Evolutionary conservation across 2,797 vertebrate species (phyloP), one percentile per base, ranked within the genome.

Genomic region (Alauda arvensis): DNA sequence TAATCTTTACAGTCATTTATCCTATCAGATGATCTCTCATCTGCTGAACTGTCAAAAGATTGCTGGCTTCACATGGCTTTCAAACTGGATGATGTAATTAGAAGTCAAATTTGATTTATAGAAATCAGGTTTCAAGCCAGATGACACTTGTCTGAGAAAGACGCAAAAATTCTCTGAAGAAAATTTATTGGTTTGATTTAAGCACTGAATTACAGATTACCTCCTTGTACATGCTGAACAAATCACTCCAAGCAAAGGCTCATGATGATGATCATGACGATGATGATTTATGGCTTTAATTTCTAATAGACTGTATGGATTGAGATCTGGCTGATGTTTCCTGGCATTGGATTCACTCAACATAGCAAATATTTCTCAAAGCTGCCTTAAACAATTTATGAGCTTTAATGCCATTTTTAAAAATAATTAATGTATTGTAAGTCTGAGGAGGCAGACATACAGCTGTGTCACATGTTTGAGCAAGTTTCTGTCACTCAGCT

Each of bases 271-370:
- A 40, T 87, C 43, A 51, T 62, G 33, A 40, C 40, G 9, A 16
- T 9, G 14, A 85, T 89, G 74, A 87, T 90, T 89, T 87, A 91
- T 87, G 33, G 39, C 69, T 92, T 76, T 83, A 77, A 77, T 91
- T 93, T 94, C 55, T 77, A 34, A 86, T 61, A 71, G 48, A 34
- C 8, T 0, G 2, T 85, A 17, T 51, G n/a, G 46, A 76, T 25
- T 74, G 65, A 63, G 63, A 65, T 77, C 60, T 79, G 40, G 23
- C 57, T 87, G 76, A 49, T 86, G 10, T 63, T 77, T 84, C 48
- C 60, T 66, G 76, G 76, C 76, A 75, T 34, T 63, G 40, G 45
- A 75, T 68, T 83, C 40, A 69, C 42, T 91, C 59, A 89, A 24
- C 49, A 53, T 19, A 43, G 62, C 33, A 86, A 91, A 48, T 61